These are phyloP conservation scores for Triplophysa dalaica DNA, from an alignment of 2,113 vertebrate species.

Conservation along the genomic window DNA sequence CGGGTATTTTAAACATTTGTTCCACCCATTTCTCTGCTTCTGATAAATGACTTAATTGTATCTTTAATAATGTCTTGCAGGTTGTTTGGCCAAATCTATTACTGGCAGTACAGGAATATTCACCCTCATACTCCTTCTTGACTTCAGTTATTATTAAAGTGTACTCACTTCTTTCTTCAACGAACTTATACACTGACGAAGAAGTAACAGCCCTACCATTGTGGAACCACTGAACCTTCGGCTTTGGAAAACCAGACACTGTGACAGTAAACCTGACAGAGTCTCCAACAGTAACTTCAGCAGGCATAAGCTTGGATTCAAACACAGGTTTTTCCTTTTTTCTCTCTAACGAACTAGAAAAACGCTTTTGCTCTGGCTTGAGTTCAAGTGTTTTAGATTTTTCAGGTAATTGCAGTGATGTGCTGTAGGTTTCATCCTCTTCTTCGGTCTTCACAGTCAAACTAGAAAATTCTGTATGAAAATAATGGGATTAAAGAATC, in stretches of 20 bases:
- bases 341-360: conserved; percentile 76
- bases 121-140: conserved; percentile 79
- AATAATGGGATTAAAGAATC: conserved; percentile 74
- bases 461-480: conserved; percentile 84
- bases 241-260: conserved; percentile 80
- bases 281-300: conserved; percentile 76
- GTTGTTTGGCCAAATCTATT: conserved; percentile 77
- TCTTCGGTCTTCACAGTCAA: conserved; percentile 81
- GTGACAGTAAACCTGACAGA: conserved; percentile 81
- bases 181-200: conserved; percentile 75
- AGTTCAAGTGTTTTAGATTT: conserved; percentile 90
- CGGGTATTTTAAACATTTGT: conserved; percentile 72
- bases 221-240: conserved; percentile 87
- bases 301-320: conserved; percentile 74
- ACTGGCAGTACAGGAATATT: conserved; percentile 82
- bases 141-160: conserved; percentile 80
- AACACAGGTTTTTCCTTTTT: conserved; percentile 84
- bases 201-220: conserved; percentile 73
- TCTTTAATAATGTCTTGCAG: conserved; percentile 80
- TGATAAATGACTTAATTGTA: conserved; percentile 68
- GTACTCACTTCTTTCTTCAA: conserved; percentile 81
- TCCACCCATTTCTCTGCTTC: conserved; percentile 73
- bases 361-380: conserved; percentile 82
- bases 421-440: conserved; percentile 80
- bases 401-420: conserved; percentile 76